Conservation (phyloP, 1,140 invertebrate species). For the Agrilus planipennis region DNA sequence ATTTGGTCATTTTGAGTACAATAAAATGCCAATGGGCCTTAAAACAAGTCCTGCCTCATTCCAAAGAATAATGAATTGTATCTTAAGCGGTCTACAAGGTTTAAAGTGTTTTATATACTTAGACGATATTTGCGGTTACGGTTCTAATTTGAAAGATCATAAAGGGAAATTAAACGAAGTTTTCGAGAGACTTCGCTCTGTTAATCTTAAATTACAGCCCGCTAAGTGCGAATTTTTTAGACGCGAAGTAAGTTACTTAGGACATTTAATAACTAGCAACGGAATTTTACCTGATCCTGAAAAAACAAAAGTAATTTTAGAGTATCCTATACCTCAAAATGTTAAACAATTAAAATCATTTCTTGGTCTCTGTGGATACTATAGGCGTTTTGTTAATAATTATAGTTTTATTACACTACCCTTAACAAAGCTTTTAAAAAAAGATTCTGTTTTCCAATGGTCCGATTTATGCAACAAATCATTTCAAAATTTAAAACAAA, state of each 20-base stretch:
- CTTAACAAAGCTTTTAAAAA: too few relatives aligned
- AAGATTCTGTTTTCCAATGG: too few relatives aligned
- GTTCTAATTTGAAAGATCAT: conserved; percentile 4
- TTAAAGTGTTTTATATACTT: conserved; percentile 14
- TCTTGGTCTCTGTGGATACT: too few relatives aligned
- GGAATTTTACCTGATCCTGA: not conserved
- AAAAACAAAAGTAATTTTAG: conserved; percentile 2
- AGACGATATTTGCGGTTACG: conserved; percentile 4
- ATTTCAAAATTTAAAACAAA: too few relatives aligned
- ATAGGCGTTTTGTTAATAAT: too few relatives aligned
- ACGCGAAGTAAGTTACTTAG: conserved; percentile 9
- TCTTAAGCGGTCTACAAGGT: conserved; percentile 18
- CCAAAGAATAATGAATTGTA: conserved; percentile 16
- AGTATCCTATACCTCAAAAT: not conserved
- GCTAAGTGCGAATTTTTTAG: conserved; percentile 19
- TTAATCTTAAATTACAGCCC: conserved; percentile 22
- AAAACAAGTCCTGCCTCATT: conserved; percentile 19
- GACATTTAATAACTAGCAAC: conserved; percentile 5
- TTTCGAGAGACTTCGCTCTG: conserved; percentile 10
- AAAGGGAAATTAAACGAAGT: not conserved
- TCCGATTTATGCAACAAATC: too few relatives aligned
- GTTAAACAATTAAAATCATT: conserved; percentile 1
- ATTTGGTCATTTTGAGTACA: conserved; percentile 17
- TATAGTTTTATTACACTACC: too few relatives aligned
- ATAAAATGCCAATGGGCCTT: conserved; percentile 17